Conservation (phyloP, 2,888 invertebrate genomes). For the Calliphora vomitoria region DNA sequence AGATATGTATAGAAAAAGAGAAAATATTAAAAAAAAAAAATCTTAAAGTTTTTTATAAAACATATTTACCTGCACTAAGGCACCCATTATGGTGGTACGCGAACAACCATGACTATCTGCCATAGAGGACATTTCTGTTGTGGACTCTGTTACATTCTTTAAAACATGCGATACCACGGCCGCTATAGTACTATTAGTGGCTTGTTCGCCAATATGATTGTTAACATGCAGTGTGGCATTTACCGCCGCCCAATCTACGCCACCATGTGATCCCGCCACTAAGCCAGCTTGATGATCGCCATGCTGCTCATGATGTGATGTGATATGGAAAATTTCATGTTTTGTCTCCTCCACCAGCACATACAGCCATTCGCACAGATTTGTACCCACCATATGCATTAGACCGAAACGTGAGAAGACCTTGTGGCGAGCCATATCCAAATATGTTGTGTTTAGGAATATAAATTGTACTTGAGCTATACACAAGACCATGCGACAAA, state of each 20-base stretch:
- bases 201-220: slow-evolving; percentile 63
- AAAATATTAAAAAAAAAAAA: not conserved
- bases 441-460: slow-evolving; percentile 93
- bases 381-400: slow-evolving; percentile 96
- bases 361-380: slow-evolving; percentile 96
- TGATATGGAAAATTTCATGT: slow-evolving; percentile 92
- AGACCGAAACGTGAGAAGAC: slow-evolving; percentile 93
- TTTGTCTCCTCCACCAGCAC: slow-evolving; percentile 95
- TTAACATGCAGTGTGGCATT: slow-evolving; percentile 77
- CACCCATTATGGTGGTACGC: slow-evolving; percentile 89
- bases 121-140: slow-evolving; percentile 28
- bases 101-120: slow-evolving; percentile 84
- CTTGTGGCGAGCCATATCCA: slow-evolving; percentile 88
- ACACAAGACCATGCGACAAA: slow-evolving; percentile 92
- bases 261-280: slow-evolving; percentile 68
- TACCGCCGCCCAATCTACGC: slow-evolving; percentile 78
- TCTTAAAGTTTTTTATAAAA: not conserved
- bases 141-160: slow-evolving; percentile 72
- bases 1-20: not conserved
- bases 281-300: slow-evolving; percentile 72
- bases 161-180: slow-evolving; percentile 63
- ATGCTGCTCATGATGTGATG: slow-evolving; percentile 83
- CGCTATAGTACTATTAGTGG: slow-evolving; percentile 66
- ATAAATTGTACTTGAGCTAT: slow-evolving; percentile 97
- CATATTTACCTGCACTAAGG: slow-evolving; percentile 86